phyloP scores from a whole-genome alignment of 2,113 vertebrate genomes.

The Microcebus murinus region DNA sequence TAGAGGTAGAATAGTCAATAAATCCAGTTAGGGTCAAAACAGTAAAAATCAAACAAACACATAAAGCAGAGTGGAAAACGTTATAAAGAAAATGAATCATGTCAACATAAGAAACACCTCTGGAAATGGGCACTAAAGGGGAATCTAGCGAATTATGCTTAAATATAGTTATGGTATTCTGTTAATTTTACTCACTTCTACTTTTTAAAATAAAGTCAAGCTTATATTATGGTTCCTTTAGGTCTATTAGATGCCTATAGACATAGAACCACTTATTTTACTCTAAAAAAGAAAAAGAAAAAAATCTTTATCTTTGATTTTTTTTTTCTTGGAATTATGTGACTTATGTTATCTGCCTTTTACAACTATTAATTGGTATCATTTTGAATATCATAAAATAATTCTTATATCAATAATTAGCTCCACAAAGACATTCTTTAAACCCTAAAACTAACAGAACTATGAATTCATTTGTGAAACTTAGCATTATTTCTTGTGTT shows the following conservation, averaged over 20 bases:
- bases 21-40: neutral
- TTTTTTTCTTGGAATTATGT: neutral
- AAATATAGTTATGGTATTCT: neutral
- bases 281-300: neutral
- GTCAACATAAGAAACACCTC: neutral
- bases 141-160: neutral
- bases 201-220: slow-evolving; percentile 4
- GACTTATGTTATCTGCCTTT: neutral
- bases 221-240: neutral
- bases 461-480: neutral
- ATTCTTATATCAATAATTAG: neutral
- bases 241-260: neutral
- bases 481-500: neutral
- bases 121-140: neutral
- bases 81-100: neutral
- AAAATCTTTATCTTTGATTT: neutral
- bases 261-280: neutral
- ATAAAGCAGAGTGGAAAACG: neutral
- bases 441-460: neutral
- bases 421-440: neutral
- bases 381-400: neutral
- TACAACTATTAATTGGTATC: neutral
- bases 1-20: neutral
- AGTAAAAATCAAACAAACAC: neutral
- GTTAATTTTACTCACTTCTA: neutral